Evolutionary conservation across 1,140 invertebrate genomes (phyloP).

Genomic region (Carposina sasakii): DNA sequence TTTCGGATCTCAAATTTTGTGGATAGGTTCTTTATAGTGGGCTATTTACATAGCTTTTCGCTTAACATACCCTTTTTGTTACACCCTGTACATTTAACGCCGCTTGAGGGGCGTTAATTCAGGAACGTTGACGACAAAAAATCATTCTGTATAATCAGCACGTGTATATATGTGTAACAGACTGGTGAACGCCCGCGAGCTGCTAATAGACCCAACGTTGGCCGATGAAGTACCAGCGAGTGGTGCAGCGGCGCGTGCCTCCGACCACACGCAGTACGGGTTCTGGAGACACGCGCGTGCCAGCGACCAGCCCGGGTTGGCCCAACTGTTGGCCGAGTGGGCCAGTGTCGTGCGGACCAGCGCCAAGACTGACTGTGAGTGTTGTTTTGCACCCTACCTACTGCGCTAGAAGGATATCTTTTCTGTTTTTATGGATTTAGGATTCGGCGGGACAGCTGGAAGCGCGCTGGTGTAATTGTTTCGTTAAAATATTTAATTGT

Average conservation of each 20-base stretch:
- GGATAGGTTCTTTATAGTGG: too few species aligned
- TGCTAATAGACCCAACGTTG: constrained; percentile 75
- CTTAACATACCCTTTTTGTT: too few species aligned
- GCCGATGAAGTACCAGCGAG: constrained; percentile 58
- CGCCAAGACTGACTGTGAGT: background rate
- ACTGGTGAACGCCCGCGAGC: constrained; percentile 76
- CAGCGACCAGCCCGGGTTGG: constrained; percentile 73
- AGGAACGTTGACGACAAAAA: too few species aligned
- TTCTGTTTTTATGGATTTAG: background rate
- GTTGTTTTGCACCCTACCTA: background rate
- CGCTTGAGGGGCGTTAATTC: too few species aligned
- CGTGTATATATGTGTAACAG: constrained; percentile 19
- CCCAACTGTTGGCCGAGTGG: constrained; percentile 74
- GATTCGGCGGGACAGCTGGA: background rate
- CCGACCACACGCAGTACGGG: constrained; percentile 66
- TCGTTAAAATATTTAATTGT: background rate
- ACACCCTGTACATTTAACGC: too few species aligned
- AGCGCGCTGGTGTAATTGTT: background rate
- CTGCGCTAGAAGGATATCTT: background rate
- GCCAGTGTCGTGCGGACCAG: constrained; percentile 19
- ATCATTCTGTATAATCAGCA: background rate
- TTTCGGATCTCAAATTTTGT: too few species aligned
- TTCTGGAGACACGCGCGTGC: constrained; percentile 76
- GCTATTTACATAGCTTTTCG: too few species aligned
- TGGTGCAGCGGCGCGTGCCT: constrained; percentile 26